A percentile compares a stretch with the other conserved stretches of the same genome.
These are phyloP conservation scores for Schizopygopsis pylzovi DNA, from an alignment of 2,797 vertebrate genomes.

Conservation along the genomic window DNA sequence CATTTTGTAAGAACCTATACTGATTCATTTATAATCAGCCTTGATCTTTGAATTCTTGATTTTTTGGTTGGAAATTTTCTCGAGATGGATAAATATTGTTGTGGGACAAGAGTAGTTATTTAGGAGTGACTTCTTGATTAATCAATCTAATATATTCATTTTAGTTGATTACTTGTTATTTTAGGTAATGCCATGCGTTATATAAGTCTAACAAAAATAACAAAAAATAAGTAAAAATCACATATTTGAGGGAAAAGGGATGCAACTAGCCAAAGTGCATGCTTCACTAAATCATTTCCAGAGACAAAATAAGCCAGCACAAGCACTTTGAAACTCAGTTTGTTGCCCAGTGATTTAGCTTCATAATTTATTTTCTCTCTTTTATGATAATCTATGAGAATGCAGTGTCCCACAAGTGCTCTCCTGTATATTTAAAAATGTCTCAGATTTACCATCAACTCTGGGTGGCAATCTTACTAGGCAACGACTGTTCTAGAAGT, in stretches of 20 bases:
- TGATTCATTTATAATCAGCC: slow-evolving; percentile 54
- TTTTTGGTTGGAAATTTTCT: slow-evolving; percentile 36
- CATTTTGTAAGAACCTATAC: slow-evolving; percentile 62
- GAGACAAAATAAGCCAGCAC: slow-evolving; percentile 70
- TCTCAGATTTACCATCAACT: slow-evolving; percentile 50
- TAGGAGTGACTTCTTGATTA: slow-evolving; percentile 69
- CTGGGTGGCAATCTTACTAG: slow-evolving; percentile 58
- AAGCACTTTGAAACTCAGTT: slow-evolving; percentile 79
- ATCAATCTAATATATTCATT: slow-evolving; percentile 72
- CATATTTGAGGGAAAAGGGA: slow-evolving; percentile 57
- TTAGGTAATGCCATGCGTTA: slow-evolving; percentile 62
- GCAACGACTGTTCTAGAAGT: slow-evolving; percentile 61
- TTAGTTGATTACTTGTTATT: slow-evolving; percentile 67
- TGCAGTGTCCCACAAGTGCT: slow-evolving; percentile 52
- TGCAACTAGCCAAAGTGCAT: slow-evolving; percentile 57
- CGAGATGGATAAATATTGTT: slow-evolving; percentile 52
- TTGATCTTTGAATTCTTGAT: slow-evolving; percentile 42
- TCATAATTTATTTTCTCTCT: slow-evolving; percentile 53
- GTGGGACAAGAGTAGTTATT: slow-evolving; percentile 48
- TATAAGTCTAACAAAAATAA: slow-evolving; percentile 36
- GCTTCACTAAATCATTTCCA: slow-evolving; percentile 62
- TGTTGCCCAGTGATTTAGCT: slow-evolving; percentile 51
- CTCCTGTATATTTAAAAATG: slow-evolving; percentile 33
- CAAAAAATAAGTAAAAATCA: slow-evolving; percentile 66
- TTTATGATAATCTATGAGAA: slow-evolving; percentile 28